Conservation (phyloP, 2,113 vertebrate species). For the Etheostoma cragini region DNA sequence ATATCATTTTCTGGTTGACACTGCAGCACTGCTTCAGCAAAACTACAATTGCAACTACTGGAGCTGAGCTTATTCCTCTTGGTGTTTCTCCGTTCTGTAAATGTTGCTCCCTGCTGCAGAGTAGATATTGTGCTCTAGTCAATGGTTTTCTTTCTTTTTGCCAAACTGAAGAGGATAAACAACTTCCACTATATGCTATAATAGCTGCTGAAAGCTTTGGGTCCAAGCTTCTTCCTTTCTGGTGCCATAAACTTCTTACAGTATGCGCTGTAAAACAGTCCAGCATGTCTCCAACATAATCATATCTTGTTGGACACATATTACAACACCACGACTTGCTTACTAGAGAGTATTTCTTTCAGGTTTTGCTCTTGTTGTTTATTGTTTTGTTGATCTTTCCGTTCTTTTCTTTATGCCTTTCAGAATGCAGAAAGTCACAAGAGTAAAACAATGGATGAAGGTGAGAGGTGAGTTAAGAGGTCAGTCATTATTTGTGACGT, state of each 20-base stretch:
- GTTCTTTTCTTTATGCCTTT: background rate
- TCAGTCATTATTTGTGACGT: conserved; percentile 1
- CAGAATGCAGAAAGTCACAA: background rate
- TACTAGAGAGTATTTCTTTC: background rate
- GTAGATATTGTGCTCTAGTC: background rate
- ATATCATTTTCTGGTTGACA: background rate
- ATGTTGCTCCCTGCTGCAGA: background rate
- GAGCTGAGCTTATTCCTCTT: background rate
- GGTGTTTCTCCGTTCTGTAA: background rate
- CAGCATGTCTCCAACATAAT: background rate
- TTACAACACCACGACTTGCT: background rate
- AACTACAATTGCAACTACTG: background rate
- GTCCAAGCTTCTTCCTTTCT: background rate
- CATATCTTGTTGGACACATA: background rate
- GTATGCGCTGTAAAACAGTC: background rate
- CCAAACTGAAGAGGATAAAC: background rate
- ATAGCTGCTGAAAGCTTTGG: background rate
- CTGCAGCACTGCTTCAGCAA: background rate
- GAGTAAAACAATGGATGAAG: background rate
- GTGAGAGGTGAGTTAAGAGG: conserved; percentile 21
- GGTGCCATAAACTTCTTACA: background rate
- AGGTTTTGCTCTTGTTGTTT: background rate
- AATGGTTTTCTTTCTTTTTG: background rate
- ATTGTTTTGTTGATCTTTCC: background rate
- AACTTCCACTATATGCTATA: background rate